Conservation (phyloP, 2,113 vertebrate genomes). For the Axis porcinus region DNA sequence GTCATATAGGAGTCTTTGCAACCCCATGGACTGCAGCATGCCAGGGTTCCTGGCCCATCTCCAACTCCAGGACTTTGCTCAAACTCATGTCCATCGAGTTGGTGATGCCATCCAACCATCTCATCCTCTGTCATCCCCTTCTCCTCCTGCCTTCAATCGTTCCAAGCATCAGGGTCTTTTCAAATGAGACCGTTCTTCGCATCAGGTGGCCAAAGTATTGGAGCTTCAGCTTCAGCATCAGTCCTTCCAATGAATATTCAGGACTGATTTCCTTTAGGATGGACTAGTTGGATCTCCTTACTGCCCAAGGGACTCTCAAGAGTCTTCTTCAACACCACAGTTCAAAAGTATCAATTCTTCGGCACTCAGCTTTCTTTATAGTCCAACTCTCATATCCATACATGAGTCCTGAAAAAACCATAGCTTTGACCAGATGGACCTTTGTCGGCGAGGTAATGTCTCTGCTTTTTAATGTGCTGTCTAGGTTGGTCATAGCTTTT, state of each 20-base stretch:
- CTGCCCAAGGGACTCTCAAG: not conserved
- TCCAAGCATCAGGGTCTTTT: not conserved
- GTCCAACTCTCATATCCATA: not conserved
- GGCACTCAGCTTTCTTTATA: not conserved
- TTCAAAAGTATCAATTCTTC: not conserved
- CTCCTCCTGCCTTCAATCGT: not conserved
- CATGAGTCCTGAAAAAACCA: not conserved
- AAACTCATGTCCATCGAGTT: not conserved
- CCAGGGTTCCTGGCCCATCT: not conserved
- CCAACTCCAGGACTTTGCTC: not conserved
- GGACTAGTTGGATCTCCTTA: not conserved
- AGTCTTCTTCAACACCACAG: not conserved
- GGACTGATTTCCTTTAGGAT: not conserved
- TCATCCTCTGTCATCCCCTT: not conserved
- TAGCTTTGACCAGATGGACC: not conserved
- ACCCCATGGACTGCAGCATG: not conserved
- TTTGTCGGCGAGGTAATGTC: not conserved
- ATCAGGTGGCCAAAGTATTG: not conserved
- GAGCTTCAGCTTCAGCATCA: not conserved
- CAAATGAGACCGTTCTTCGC: rapidly evolving
- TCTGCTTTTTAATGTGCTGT: not conserved
- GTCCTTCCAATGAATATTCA: not conserved
- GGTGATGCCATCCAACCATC: not conserved
- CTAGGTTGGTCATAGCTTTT: not conserved
- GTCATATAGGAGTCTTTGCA: rapidly evolving